phyloP scores from a whole-genome alignment of 2,797 vertebrate genomes.

The Synaphobranchus kaupii region DNA sequence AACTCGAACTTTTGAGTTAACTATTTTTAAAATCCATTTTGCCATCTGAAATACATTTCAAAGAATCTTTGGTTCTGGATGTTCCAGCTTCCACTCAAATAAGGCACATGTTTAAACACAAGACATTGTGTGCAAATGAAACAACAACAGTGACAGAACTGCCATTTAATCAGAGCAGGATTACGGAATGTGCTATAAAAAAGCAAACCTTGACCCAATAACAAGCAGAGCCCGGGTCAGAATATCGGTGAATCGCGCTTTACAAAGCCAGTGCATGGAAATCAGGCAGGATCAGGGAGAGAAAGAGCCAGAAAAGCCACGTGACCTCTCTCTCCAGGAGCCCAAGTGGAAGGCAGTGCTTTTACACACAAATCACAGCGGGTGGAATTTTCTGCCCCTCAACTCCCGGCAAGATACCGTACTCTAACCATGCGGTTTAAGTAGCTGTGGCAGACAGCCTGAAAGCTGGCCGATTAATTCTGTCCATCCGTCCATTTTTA shows the following conservation, averaged over 20 bases:
- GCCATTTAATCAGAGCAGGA: background rate
- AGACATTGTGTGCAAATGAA: background rate
- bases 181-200: background rate
- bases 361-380: background rate
- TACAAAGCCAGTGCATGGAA: background rate
- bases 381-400: background rate
- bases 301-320: background rate
- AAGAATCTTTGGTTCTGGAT: background rate
- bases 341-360: background rate
- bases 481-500: background rate
- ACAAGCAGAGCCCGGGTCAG: background rate
- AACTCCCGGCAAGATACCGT: background rate
- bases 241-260: background rate
- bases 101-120: constrained; percentile 2
- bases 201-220: background rate
- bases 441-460: background rate
- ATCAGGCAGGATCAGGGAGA: background rate
- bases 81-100: constrained; percentile 17
- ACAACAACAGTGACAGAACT: background rate
- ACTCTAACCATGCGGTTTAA: background rate
- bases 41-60: constrained; percentile 10
- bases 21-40: background rate
- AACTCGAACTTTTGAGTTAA: background rate
- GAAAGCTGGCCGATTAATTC: too few relatives aligned
- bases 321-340: constrained; percentile 7